phyloP scores from a whole-genome alignment of 1,140 invertebrate genomes.

The Drosophila quadrilineata region DNA sequence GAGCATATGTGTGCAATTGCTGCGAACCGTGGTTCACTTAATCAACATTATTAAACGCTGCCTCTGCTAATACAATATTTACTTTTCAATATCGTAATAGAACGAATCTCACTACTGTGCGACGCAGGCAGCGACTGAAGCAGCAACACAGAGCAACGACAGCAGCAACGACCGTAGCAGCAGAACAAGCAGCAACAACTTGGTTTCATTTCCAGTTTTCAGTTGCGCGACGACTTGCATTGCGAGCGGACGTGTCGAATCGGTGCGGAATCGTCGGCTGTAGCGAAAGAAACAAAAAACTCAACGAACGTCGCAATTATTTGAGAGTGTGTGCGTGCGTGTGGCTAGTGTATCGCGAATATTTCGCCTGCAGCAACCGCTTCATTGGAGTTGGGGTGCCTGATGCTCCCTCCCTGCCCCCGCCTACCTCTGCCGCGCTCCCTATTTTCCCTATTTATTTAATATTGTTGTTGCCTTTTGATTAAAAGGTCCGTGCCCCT shows the following conservation, averaged over 20 bases:
- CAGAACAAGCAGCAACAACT: conserved; percentile 31
- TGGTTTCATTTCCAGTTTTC: conserved; percentile 48
- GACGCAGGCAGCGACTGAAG: conserved; percentile 11
- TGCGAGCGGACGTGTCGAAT: conserved; percentile 43
- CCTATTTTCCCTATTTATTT: conserved; percentile 46
- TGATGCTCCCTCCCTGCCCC: conserved; percentile 13
- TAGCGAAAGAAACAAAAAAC: conserved; percentile 18
- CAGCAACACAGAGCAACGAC: conserved; percentile 10
- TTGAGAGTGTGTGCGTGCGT: conserved; percentile 9
- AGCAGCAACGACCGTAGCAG: conserved; percentile 9
- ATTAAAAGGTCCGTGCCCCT: conserved; percentile 24
- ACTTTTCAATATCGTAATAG: not conserved
- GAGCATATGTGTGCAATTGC: too few relatives aligned
- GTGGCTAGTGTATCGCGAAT: conserved; percentile 36
- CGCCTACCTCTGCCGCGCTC: conserved; percentile 11
- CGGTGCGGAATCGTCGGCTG: conserved; percentile 20
- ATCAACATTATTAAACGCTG: not conserved
- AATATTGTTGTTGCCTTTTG: conserved; percentile 44
- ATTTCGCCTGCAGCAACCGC: conserved; percentile 50
- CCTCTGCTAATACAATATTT: not conserved
- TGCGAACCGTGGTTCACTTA: too few relatives aligned
- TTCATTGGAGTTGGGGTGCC: conserved; percentile 15
- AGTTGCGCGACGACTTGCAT: conserved; percentile 53
- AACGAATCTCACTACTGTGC: conserved; percentile 14
- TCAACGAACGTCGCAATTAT: conserved; percentile 29